Percentiles rank a stretch among this genome's conserved stretches.
phyloP scores from a whole-genome alignment of 2,888 invertebrate species.

The Drosophila ezoana region DNA sequence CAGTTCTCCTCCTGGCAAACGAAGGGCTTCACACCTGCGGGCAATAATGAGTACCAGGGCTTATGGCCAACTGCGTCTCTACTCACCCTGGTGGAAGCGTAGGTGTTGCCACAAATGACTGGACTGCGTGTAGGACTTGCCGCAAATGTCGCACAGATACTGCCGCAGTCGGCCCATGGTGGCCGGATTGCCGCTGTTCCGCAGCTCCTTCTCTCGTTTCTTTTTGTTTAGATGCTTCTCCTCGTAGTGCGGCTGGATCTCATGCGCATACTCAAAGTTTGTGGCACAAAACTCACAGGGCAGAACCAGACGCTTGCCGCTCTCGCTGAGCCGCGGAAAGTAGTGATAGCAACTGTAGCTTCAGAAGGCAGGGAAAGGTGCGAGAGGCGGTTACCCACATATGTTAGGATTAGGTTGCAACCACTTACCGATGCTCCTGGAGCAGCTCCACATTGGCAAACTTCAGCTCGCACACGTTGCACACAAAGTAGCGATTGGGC shows the following conservation, averaged over 20 bases:
- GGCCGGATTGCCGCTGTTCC: conserved; percentile 35
- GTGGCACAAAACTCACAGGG: conserved; percentile 84
- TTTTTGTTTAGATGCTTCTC: conserved; percentile 86
- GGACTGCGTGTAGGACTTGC: conserved; percentile 87
- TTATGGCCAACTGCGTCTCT: not conserved
- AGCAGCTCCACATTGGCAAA: conserved; percentile 81
- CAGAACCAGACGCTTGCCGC: conserved; percentile 64
- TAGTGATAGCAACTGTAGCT: conserved; percentile 83
- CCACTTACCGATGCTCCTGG: conserved; percentile 83
- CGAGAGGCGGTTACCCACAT: not conserved
- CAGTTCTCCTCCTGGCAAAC: conserved; percentile 87
- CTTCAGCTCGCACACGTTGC: conserved; percentile 84
- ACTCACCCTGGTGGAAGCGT: conserved; percentile 87
- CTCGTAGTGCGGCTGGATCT: conserved; percentile 86
- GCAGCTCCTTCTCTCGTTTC: conserved; percentile 83
- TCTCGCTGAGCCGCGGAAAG: conserved; percentile 81
- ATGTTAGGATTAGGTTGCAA: not conserved
- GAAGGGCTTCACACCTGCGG: conserved; percentile 88
- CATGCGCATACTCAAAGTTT: conserved; percentile 76
- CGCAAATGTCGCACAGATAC: conserved; percentile 87
- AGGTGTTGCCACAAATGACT: conserved; percentile 89
- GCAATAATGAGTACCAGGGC: not conserved
- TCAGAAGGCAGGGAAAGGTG: too few relatives aligned
- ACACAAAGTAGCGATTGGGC: conserved; percentile 80
- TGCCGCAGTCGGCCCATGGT: conserved; percentile 82